Evolutionary conservation across 2,797 vertebrate species (phyloP), one percentile per base, ranked within the genome.

Genomic region (Balearica regulorum): DNA sequence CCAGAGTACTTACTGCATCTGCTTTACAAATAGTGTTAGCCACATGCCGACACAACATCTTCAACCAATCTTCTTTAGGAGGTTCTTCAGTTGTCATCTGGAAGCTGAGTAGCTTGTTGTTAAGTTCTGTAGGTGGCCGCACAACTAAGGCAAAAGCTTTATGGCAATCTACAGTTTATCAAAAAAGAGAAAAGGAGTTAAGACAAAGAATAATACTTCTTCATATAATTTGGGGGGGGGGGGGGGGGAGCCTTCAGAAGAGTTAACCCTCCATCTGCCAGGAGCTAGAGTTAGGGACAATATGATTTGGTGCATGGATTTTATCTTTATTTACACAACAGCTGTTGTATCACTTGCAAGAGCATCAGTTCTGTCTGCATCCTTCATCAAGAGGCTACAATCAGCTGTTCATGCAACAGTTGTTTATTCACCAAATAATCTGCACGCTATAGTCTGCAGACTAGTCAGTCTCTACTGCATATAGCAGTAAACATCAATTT

Each of bases 1-100:
- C 60, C 92, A 76, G 72, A 94, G 83, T 85, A 98, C 99, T 99
- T 98, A 99, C 99, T 93, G 99, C 98, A 94, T 99, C 99, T 66
- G 99, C 98, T 97, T 98, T 99, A 98, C 99, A 99, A 98, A 99
- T 99, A 48, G 99, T 99, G 98, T 99, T 99, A 97, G 99, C 99
- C 75, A 99, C 98, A 0, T 99, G 99, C 87, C 99, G 99, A 96
- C 99, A 99, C 33, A 99, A 97, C 53, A 95, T 99, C 97, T 98
- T 98, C 78, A 99, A 97, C 99, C 99, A 99, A 71, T 97, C 96
- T 37, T 98, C 98, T 97, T 99, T 99, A 88, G 98, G 97, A 5
- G 98, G 98, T 81, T 99, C 99, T 95, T 99, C 99, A 53, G 98
- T 97, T 8, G 97, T 97, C 98, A 99, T 98, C 96, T 99, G 99